Percentiles rank a stretch among this genome's conserved stretches.
These are phyloP conservation scores for Spialia ferax DNA, from an alignment of 2,888 invertebrate genomes.

Conservation along the genomic window DNA sequence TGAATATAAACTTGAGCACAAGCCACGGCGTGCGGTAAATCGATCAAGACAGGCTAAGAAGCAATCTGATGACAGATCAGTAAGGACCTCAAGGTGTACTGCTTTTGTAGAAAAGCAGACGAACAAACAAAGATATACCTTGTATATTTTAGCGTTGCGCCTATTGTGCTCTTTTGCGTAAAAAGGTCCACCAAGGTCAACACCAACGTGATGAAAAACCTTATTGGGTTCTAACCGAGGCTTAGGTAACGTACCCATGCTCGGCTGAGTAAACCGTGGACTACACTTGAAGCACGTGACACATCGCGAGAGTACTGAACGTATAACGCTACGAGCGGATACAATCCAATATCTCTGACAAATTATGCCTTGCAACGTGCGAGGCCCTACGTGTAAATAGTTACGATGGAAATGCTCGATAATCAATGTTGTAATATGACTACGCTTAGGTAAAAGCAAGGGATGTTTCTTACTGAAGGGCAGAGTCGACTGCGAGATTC, in stretches of 20 bases:
- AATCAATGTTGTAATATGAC: constrained; percentile 26
- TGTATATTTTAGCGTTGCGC: background rate
- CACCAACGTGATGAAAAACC: constrained; percentile 5
- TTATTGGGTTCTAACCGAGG: background rate
- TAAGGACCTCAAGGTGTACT: background rate
- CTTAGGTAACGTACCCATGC: constrained; percentile 3
- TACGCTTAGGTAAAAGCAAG: constrained; percentile 28
- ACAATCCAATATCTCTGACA: constrained; percentile 28
- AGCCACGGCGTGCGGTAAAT: background rate
- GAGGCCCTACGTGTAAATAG: constrained; percentile 19
- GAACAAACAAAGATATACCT: background rate
- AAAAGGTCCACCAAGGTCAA: constrained; percentile 4
- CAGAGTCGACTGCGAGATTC: constrained; percentile 14
- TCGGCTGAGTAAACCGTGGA: background rate
- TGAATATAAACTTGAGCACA: background rate
- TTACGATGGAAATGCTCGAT: constrained; percentile 39
- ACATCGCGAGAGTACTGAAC: constrained; percentile 23
- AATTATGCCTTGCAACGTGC: constrained; percentile 37
- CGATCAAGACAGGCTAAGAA: background rate
- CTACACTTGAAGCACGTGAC: background rate
- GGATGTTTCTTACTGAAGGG: constrained; percentile 17
- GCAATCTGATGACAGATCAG: background rate
- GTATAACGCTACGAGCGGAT: constrained; percentile 26
- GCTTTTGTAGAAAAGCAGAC: background rate
- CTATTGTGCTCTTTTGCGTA: background rate